Evolutionary conservation across 2,797 vertebrate genomes (phyloP).

Genomic region (Acrossocheilus wenchowensis): DNA sequence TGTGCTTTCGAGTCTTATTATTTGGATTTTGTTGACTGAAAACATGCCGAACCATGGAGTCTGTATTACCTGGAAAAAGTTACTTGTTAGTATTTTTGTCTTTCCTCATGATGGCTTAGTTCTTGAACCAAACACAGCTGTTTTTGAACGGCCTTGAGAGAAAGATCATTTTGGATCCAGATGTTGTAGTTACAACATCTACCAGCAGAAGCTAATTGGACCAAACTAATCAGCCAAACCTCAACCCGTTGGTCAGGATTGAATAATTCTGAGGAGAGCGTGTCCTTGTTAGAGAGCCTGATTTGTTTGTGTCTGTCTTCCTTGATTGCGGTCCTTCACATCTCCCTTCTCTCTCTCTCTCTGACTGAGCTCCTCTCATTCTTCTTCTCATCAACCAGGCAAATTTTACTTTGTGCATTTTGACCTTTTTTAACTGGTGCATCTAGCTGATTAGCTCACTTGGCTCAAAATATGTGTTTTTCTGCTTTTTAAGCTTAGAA

Average conservation of each 20-base stretch:
- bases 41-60: neutral
- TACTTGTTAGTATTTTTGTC: neutral
- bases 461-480: neutral
- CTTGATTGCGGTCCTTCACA: conserved; percentile 16
- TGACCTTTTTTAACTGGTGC: neutral
- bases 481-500: neutral
- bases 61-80: neutral
- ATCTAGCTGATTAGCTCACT: neutral
- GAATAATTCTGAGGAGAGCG: conserved; percentile 7
- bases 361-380: neutral
- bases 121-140: neutral
- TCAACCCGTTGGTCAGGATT: neutral
- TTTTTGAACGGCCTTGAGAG: neutral
- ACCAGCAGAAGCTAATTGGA: neutral
- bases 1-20: neutral
- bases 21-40: conserved; percentile 7
- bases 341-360: neutral
- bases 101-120: neutral
- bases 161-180: neutral
- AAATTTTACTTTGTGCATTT: neutral
- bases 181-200: neutral
- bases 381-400: neutral
- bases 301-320: conserved; percentile 26
- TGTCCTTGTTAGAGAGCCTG: conserved; percentile 27
- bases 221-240: conserved; percentile 16